Base-by-base conservation (phyloP, 1,140 invertebrate genomes). In the Whitmania pigra region DNA sequence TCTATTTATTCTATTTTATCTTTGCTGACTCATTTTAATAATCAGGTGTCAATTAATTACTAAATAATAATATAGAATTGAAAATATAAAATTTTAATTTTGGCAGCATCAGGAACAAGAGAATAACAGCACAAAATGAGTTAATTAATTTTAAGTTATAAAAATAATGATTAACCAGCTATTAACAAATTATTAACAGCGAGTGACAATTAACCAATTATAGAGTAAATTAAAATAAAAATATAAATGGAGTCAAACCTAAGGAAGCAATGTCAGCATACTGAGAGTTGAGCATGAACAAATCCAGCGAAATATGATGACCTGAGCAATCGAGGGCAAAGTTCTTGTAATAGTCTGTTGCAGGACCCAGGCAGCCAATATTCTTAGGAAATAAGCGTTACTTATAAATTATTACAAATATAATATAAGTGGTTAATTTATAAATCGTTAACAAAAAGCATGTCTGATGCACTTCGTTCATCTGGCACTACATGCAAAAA, bases 311-410 rank as follows among this genome's bases (percentile, higher is more conserved):
- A 68, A 99, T 89, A 82, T 99, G 96, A 76, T 95, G 92, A 9
- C 89, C 91, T 73, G 92, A 96, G 80, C 93, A 98, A 79, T 99
- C 94, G 9, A 99, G 81, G 11, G 95, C 93, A 53, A 97, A 83
- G 72, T 93, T 89, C 83, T 99, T 99, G 82, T 99, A 99, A 83
- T 97, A 99, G 83, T 99, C 97, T 18, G 91, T 97, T 0, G 90
- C 90, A 25, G 95, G 95, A 82, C 92, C 93, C 70, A 98, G 83
- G 80, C 92, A 78, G 25, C 76, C 71, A 15, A 82, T 74, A 75
- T 81, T 82, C 80, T 83, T 75, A 22, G 78, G 15, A 13, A 49
- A 17, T 63, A 25, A 25, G 20, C 18, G 15, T 18, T n/a, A n/a
- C n/a, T n/a, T n/a, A n/a, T n/a, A n/a, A n/a, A n/a, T n/a, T n/a